A percentile compares a stretch with the other conserved stretches of the same genome.
These are phyloP conservation scores for Hafferia zeledoni DNA, from an alignment of 2,797 vertebrate species.

Conservation along the genomic window DNA sequence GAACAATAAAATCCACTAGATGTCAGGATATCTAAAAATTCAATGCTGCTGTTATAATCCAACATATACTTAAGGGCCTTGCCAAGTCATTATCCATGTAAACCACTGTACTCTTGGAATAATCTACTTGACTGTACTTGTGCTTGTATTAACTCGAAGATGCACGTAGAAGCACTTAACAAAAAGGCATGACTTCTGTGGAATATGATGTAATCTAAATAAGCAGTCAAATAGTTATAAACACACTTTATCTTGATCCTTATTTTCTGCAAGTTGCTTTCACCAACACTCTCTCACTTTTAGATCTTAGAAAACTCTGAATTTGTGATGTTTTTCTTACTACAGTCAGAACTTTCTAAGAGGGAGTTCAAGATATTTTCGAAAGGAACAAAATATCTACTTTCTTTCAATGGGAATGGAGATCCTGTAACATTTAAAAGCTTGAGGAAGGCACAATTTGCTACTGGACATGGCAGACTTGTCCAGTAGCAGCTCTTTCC, in stretches of 20 bases:
- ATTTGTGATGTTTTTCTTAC: not conserved
- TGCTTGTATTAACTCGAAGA: not conserved
- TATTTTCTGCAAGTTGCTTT: not conserved
- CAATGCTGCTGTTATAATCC: not conserved
- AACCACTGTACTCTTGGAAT: not conserved
- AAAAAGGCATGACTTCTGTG: not conserved
- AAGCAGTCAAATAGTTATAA: slow-evolving; percentile 11
- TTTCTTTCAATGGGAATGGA: not conserved
- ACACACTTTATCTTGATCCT: not conserved
- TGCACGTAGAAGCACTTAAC: not conserved
- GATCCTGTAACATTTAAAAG: not conserved
- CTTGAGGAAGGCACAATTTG: not conserved
- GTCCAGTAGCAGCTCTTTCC: not conserved
- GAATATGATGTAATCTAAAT: not conserved
- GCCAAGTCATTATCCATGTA: not conserved
- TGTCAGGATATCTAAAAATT: slow-evolving; percentile 43
- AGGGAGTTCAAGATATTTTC: not conserved
- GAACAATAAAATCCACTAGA: slow-evolving; percentile 17
- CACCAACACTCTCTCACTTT: not conserved
- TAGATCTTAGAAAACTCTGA: not conserved
- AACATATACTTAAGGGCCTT: not conserved
- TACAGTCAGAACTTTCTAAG: not conserved
- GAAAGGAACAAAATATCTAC: not conserved
- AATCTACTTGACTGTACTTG: not conserved
- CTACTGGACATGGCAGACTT: not conserved